Percentiles rank a stretch among this genome's conserved stretches.
phyloP scores from a whole-genome alignment of 2,113 vertebrate genomes.

The Rhodinocichla rosea region DNA sequence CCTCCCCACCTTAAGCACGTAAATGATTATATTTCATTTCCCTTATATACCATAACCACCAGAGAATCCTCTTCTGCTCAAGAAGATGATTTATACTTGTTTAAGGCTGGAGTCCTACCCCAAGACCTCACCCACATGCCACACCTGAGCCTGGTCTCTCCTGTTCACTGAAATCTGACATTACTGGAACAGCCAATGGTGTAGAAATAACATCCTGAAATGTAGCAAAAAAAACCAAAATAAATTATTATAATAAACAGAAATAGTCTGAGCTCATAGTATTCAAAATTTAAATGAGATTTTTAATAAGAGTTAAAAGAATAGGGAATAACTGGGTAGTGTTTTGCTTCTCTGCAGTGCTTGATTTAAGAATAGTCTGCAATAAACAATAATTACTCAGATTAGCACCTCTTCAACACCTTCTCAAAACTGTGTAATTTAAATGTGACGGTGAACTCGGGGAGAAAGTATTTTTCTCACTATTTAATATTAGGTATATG shows the following conservation, averaged over 20 bases:
- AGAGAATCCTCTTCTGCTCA: neutral
- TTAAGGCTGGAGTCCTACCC: neutral
- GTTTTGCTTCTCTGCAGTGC: neutral
- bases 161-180: neutral
- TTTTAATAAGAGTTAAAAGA: neutral
- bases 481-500: neutral
- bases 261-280: neutral
- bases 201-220: neutral
- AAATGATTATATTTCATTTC: too few relatives aligned
- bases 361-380: neutral
- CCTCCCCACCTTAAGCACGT: too few relatives aligned
- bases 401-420: neutral
- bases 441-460: neutral
- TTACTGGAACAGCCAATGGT: neutral
- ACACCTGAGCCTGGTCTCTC: neutral
- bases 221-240: neutral
- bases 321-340: neutral
- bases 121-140: fast-evolving
- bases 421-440: neutral
- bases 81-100: neutral
- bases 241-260: neutral
- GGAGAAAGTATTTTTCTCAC: neutral
- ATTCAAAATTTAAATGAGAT: neutral
- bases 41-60: too few relatives aligned
- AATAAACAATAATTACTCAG: neutral